Conservation (phyloP, 2,888 invertebrate genomes). For the Resseliella maxima region DNA sequence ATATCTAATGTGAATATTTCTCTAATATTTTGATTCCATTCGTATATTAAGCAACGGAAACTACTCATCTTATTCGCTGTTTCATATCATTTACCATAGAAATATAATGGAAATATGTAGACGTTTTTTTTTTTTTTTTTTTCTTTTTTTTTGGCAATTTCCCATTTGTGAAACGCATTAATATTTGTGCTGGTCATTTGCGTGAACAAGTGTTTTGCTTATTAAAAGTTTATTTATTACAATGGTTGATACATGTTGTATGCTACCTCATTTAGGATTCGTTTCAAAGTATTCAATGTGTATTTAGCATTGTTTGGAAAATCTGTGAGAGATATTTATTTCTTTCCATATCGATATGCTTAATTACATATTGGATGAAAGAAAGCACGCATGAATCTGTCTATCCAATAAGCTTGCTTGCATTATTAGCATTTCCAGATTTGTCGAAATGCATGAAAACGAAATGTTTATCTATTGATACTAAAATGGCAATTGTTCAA, state of each 20-base stretch:
- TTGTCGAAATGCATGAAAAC: background rate
- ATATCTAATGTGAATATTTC: background rate
- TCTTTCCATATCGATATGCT: background rate
- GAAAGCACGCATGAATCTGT: background rate
- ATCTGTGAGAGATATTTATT: too few relatives aligned
- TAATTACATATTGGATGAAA: slow-evolving; percentile 39
- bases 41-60: too few relatives aligned
- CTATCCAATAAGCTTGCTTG: background rate
- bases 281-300: background rate
- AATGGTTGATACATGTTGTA: background rate
- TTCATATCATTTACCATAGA: background rate
- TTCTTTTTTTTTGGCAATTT: background rate
- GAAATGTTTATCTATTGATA: background rate
- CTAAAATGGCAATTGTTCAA: background rate
- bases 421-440: slow-evolving; percentile 6
- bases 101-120: too few relatives aligned
- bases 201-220: slow-evolving; percentile 19
- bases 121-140: too few relatives aligned
- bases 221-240: slow-evolving; percentile 23
- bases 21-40: background rate
- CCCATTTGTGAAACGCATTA: background rate
- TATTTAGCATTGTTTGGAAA: too few relatives aligned
- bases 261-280: background rate
- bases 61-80: background rate
- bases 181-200: background rate